Conservation (phyloP, 2,797 vertebrate species). For the Acipenser ruthenus region DNA sequence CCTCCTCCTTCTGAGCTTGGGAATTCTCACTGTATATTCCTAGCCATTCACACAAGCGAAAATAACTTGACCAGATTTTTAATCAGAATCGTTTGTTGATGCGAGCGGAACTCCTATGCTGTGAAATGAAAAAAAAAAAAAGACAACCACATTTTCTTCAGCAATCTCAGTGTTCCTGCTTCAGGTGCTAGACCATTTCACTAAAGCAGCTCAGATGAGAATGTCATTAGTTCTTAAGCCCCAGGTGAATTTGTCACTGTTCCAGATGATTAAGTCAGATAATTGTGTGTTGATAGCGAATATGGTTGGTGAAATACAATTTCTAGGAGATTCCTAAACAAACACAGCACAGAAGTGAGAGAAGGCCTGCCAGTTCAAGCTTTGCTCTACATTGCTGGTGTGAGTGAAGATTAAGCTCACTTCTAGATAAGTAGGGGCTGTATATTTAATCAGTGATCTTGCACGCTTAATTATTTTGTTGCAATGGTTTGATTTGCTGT, state of each 20-base stretch:
- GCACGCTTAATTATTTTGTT: slow-evolving; percentile 6
- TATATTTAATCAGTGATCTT: background rate
- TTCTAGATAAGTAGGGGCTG: too few relatives aligned
- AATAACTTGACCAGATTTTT: slow-evolving; percentile 67
- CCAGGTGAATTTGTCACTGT: slow-evolving; percentile 99
- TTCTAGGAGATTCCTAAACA: slow-evolving; percentile 99
- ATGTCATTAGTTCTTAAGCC: slow-evolving; percentile 99
- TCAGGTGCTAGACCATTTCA: slow-evolving; percentile 98
- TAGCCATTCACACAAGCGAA: slow-evolving; percentile 53
- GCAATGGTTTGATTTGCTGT: slow-evolving; percentile 5
- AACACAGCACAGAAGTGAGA: slow-evolving; percentile 90
- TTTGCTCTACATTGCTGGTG: slow-evolving; percentile 47
- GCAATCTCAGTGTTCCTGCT: slow-evolving; percentile 98
- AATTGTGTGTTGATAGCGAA: slow-evolving; percentile 99
- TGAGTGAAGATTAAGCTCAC: slow-evolving; percentile 21
- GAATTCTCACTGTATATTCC: slow-evolving; percentile 57
- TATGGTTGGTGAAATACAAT: slow-evolving; percentile 99
- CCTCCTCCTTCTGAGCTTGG: slow-evolving; percentile 44
- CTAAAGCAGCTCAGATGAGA: slow-evolving; percentile 98
- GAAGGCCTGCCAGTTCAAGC: slow-evolving; percentile 64
- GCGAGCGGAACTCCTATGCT: slow-evolving; percentile 71
- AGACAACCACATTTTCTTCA: slow-evolving; percentile 98
- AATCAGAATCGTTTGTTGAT: slow-evolving; percentile 71
- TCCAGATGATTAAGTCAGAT: slow-evolving; percentile 99
- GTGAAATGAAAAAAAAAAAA: slow-evolving; percentile 64